Percentiles rank a stretch among this genome's conserved stretches.
Conservation (phyloP, 2,797 vertebrate species). For the Phrynocephalus vlangalii region DNA sequence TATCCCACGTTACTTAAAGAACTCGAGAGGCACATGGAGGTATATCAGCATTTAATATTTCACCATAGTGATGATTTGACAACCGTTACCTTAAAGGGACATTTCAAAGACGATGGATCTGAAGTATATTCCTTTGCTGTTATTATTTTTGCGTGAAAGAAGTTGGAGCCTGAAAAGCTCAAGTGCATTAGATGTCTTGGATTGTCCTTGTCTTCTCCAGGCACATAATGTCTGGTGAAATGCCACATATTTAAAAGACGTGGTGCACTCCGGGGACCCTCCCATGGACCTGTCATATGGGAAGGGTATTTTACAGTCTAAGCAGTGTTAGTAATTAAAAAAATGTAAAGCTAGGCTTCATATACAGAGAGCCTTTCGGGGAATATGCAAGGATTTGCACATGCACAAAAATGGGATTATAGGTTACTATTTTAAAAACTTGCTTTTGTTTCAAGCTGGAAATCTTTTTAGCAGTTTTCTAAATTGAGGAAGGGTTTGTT, state of each 20-base stretch:
- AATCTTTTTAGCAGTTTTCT: background rate
- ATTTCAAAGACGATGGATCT: conserved; percentile 64
- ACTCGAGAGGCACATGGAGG: conserved; percentile 99
- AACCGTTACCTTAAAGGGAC: conserved; percentile 73
- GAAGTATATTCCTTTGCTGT: conserved; percentile 56
- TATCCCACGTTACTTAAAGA: conserved; percentile 97
- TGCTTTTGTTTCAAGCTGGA: background rate
- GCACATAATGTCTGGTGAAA: background rate
- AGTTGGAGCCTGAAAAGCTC: background rate
- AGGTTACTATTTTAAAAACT: background rate
- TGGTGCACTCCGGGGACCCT: background rate
- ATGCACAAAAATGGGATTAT: background rate
- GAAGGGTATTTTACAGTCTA: background rate
- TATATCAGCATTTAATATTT: conserved; percentile 79
- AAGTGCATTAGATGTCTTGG: background rate
- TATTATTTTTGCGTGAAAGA: conserved; percentile 41
- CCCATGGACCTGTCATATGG: background rate
- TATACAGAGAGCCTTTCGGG: background rate
- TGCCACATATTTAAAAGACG: background rate
- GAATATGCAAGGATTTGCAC: no score
- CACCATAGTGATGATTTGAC: conserved; percentile 74
- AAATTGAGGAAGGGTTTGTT: background rate
- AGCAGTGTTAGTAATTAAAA: background rate
- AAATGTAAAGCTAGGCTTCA: background rate
- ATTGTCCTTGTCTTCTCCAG: background rate